A percentile compares a stretch with the other conserved stretches of the same genome.
These are phyloP conservation scores for Tragulus kanchil DNA, from an alignment of 2,113 vertebrate species.

Conservation along the genomic window DNA sequence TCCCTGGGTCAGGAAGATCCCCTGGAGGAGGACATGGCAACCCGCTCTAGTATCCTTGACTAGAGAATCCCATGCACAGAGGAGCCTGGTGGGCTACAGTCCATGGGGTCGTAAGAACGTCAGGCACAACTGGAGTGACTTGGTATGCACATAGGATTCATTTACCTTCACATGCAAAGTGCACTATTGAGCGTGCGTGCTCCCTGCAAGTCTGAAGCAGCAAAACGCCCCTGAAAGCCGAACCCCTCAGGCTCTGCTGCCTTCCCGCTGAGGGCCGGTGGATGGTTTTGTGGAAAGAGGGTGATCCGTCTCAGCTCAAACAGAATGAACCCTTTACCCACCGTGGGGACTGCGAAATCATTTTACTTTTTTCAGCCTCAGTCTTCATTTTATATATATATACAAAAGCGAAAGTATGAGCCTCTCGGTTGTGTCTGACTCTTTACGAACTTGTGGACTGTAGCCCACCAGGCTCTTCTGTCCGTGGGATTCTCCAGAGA, in stretches of 20 bases:
- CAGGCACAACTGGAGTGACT: neutral
- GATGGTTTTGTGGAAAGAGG: fast-evolving
- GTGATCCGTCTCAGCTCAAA: fast-evolving
- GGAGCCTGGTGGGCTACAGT: neutral
- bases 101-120: neutral
- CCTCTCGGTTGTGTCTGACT: neutral
- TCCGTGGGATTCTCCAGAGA: neutral
- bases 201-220: no score
- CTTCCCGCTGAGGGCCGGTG: neutral
- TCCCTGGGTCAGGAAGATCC: neutral
- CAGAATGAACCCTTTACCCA: neutral
- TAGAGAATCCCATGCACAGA: neutral
- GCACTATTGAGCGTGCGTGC: fast-evolving
- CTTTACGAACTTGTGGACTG: fast-evolving
- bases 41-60: neutral
- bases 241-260: no score
- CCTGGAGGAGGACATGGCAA: neutral
- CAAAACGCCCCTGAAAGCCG: neutral
- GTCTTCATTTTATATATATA: neutral
- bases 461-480: neutral
- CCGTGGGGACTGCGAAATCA: fast-evolving
- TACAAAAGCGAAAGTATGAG: neutral
- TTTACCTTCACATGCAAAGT: fast-evolving
- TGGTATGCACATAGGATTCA: fast-evolving
- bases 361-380: fast-evolving